Percentiles rank a stretch among this genome's conserved stretches.
These are phyloP conservation scores for Oenanthe melanoleuca DNA, from an alignment of 2,113 vertebrate species.

Conservation along the genomic window DNA sequence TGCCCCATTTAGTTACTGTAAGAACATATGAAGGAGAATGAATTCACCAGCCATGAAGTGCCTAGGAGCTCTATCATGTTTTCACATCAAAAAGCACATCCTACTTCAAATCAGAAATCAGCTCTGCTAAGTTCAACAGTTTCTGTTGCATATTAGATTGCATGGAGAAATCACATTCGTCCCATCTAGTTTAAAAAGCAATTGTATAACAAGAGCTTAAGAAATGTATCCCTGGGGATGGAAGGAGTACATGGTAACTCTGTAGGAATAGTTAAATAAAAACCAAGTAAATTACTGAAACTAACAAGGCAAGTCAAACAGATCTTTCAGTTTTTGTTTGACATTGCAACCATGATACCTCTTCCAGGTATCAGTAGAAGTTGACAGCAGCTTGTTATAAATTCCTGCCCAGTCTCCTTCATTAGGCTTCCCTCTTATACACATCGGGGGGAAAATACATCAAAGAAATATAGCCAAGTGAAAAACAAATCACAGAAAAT, in stretches of 20 bases:
- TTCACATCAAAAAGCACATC: background rate
- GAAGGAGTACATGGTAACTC: background rate
- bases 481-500: background rate
- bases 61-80: background rate
- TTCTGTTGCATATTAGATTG: background rate
- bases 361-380: background rate
- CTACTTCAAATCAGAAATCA: background rate
- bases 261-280: background rate
- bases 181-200: background rate
- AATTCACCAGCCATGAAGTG: background rate
- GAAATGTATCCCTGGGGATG: background rate
- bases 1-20: background rate
- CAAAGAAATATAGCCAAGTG: background rate
- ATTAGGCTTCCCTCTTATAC: background rate
- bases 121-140: background rate
- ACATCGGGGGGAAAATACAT: background rate
- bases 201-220: background rate
- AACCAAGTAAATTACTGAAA: background rate
- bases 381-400: background rate
- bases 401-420: background rate
- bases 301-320: background rate
- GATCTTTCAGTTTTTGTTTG: background rate
- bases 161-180: background rate
- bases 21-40: background rate
- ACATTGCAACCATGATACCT: background rate